Evolutionary conservation across 2,113 vertebrate genomes (phyloP), one percentile per base, ranked within the genome.

Genomic region (Gymnogyps californianus): DNA sequence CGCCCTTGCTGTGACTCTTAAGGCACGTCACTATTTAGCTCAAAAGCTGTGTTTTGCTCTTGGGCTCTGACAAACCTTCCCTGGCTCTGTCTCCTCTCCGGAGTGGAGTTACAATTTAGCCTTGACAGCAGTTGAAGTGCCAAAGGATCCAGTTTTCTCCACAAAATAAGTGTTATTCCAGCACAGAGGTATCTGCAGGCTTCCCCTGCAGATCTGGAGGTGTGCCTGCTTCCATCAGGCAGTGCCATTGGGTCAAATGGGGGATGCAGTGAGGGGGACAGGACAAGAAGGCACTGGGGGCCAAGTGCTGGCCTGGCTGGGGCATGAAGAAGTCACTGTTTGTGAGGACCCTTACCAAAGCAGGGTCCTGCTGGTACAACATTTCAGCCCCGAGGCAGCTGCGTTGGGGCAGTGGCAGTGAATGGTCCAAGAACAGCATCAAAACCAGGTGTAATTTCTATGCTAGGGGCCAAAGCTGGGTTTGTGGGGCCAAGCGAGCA

Each of bases 91-190:
- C 42, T 70, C 76, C 8, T 2, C 24, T 46, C 44, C 4, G 10
- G 49, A 72, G 34, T 20, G 31, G 16, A 67, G 52, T 79, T 81
- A 74, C 0, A 1, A 32, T 70, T 79, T 46, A 42, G 64, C 80
- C 70, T n/a, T 3, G 4, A 61, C 28, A 85, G 25, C 52, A 72
- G 20, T 0, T 24, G 7, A 95, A 47, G 9, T 65, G 22, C 16
- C 11, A 32, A 65, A 79, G 31, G 26, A 87, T 96, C 83, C 87
- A 85, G 74, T 92, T 87, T 94, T 85, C 40, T 91, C 22, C n/a
- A 64, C 24, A 80, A 76, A 89, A 15, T 42, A 46, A 57, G 24
- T 79, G 4, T 76, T 76, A 25, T 44, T 95, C 57, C 15, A 93
- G 47, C 8, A 59, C 3, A 67, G 69, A 87, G 36, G 13, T 25